These are phyloP conservation scores for Troides helena DNA, from an alignment of 2,888 invertebrate species.

Conservation along the genomic window DNA sequence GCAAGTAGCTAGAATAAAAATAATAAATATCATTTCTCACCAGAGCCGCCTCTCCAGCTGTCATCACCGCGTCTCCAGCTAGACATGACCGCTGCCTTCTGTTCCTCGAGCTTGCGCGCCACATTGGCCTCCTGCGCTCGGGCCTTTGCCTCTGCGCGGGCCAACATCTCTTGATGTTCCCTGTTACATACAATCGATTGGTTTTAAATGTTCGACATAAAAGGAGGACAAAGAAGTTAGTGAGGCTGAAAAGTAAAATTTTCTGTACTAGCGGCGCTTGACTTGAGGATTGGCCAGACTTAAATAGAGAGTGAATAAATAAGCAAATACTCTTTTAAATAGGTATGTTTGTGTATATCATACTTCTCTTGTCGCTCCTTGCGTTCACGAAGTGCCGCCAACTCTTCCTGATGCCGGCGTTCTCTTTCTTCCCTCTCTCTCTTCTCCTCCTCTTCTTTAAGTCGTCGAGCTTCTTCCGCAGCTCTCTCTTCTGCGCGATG, in stretches of 20 bases:
- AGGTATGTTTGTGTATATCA: constrained; percentile 5
- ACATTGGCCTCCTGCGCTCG: constrained; percentile 87
- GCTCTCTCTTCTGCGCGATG: constrained; percentile 85
- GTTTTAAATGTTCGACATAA: too few relatives aligned
- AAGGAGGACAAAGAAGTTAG: too few relatives aligned
- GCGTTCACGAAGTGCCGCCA: constrained; percentile 75
- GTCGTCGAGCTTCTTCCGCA: constrained; percentile 82
- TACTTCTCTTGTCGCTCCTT: constrained; percentile 76
- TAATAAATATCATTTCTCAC: constrained; percentile 19
- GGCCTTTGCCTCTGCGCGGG: constrained; percentile 82
- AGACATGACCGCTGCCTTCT: constrained; percentile 49
- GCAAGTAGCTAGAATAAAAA: background rate
- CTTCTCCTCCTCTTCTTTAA: constrained; percentile 82
- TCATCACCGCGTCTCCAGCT: constrained; percentile 56
- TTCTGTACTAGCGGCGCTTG: too few relatives aligned
- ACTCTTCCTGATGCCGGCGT: constrained; percentile 74
- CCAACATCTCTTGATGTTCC: constrained; percentile 84
- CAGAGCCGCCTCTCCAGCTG: constrained; percentile 32
- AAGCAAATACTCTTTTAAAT: too few relatives aligned
- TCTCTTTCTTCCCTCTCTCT: constrained; percentile 79
- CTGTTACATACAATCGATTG: background rate
- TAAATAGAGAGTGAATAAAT: too few relatives aligned
- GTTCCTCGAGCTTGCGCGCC: constrained; percentile 79
- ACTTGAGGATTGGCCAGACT: too few relatives aligned
- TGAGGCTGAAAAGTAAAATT: too few relatives aligned